Evolutionary conservation across 1,140 invertebrate genomes (phyloP), one percentile per base, ranked within the genome.

Genomic region (Hydropsyche tenuis): DNA sequence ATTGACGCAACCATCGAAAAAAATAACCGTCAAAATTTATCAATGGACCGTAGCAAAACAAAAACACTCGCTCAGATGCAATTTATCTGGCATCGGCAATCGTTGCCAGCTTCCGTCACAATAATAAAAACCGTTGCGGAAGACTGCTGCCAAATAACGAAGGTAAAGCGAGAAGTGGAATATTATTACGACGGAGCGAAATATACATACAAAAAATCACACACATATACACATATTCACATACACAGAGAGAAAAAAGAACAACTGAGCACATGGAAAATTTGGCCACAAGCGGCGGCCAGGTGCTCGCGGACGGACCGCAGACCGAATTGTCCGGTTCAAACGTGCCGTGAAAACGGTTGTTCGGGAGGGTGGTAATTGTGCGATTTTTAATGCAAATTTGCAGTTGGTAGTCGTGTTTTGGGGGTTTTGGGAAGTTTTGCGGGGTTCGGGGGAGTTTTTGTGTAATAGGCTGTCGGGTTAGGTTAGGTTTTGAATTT

Each of bases 131-230:
- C 43, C 63, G 20, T 65, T 11, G 63, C 30, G 27, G 23, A 60
- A 42, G 27, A 65, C 30, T 43, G 63, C 63, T 65, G 63, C 63
- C 63, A 65, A 65, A 65, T 65, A 65, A 43, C 30, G 63, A 42
- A 65, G 63, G 63, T 42, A 23, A 65, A 65, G 11, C 20, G 30
- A 65, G 30, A 23, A 43, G 30, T n/a, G 30, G 20, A 63, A 63
- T 30, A 65, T 23, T 51, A 51, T 14, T 51, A 37, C n/a, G n/a
- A n/a, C n/a, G n/a, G 30, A 37, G 30, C 30, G 30, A 37, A 3
- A 48, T 43, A 48, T 48, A 48, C 11, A 12, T n/a, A 48, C 14
- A 14, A 48, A 48, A n/a, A n/a, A n/a, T n/a, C n/a, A n/a, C 14
- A 48, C 16, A 14, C 14, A 14, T 48, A 48, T 48, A 25, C 7